These are phyloP conservation scores for Malthinus flaveolus DNA, from an alignment of 2,888 invertebrate species.

Conservation along the genomic window DNA sequence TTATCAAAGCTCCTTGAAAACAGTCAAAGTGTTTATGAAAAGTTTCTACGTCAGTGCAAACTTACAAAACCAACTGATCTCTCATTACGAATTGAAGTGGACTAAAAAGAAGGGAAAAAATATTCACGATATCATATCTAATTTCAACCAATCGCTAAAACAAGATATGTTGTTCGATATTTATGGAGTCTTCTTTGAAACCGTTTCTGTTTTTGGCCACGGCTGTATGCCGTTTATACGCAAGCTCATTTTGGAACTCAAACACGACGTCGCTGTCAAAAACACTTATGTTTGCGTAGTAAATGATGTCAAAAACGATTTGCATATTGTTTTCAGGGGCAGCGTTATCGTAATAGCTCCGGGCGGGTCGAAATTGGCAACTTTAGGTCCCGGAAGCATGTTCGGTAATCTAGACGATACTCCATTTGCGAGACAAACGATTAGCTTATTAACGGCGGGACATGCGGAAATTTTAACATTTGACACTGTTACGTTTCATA, in stretches of 20 bases:
- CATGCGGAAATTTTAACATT: conserved; percentile 25
- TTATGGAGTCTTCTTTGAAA: conserved; percentile 20
- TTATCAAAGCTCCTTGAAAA: conserved; percentile 23
- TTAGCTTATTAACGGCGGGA: conserved; percentile 15
- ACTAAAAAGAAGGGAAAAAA: conserved; percentile 9
- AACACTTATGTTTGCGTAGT: conserved; percentile 14
- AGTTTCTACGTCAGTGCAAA: conserved; percentile 4
- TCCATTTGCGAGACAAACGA: conserved; percentile 11
- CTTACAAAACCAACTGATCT: conserved; percentile 15
- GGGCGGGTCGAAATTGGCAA: conserved; percentile 20
- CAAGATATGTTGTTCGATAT: conserved; percentile 30
- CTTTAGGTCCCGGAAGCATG: conserved; percentile 24
- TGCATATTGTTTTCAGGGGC: conserved; percentile 19
- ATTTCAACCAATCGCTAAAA: conserved; percentile 15
- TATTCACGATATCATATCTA: conserved; percentile 1
- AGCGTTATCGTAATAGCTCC: conserved; percentile 22
- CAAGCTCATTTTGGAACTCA: conserved; percentile 15
- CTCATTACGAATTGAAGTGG: conserved; percentile 25
- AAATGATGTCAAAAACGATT: conserved; percentile 21
- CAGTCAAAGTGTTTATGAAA: conserved; percentile 17
- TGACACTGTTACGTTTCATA: conserved; percentile 3
- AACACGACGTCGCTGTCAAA: conserved; percentile 14
- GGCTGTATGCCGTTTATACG: conserved; percentile 25
- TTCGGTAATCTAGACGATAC: conserved; percentile 30
- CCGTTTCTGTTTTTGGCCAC: conserved; percentile 9